A percentile compares a stretch with the other conserved stretches of the same genome.
Evolutionary conservation across 2,113 vertebrate species (phyloP).

Genomic region (Coptodon bakossiorum): DNA sequence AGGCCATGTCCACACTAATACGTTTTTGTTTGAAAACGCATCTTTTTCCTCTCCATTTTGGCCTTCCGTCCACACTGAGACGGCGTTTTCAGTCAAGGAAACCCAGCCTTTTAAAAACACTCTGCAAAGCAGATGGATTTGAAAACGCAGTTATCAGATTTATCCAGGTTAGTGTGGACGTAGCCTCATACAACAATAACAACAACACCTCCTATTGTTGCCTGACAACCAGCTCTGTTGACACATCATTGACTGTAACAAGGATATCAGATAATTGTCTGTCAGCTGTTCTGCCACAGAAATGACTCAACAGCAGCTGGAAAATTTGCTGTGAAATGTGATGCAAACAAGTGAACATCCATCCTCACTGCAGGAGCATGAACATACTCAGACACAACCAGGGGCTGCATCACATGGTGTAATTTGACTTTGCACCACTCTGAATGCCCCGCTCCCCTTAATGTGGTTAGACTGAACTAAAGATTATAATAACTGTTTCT

Average conservation of each 20-base stretch:
- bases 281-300: neutral
- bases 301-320: neutral
- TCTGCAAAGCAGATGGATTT: too few relatives aligned
- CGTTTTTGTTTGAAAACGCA: too few relatives aligned
- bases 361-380: rapidly evolving
- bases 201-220: neutral
- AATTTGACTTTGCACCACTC: neutral
- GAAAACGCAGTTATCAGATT: too few relatives aligned
- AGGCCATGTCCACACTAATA: too few relatives aligned
- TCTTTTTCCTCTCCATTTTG: too few relatives aligned
- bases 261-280: neutral
- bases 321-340: rapidly evolving
- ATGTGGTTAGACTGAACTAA: neutral
- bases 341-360: neutral
- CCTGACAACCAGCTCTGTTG: neutral
- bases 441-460: rapidly evolving
- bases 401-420: rapidly evolving
- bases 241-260: neutral
- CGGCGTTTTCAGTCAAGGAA: too few relatives aligned
- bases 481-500: neutral
- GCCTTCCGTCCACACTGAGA: too few relatives aligned
- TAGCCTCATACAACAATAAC: neutral
- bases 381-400: neutral
- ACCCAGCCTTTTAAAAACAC: too few relatives aligned
- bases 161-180: too few relatives aligned